Evolutionary conservation across 1,140 invertebrate genomes (phyloP).

Genomic region (Antheraea pernyi): DNA sequence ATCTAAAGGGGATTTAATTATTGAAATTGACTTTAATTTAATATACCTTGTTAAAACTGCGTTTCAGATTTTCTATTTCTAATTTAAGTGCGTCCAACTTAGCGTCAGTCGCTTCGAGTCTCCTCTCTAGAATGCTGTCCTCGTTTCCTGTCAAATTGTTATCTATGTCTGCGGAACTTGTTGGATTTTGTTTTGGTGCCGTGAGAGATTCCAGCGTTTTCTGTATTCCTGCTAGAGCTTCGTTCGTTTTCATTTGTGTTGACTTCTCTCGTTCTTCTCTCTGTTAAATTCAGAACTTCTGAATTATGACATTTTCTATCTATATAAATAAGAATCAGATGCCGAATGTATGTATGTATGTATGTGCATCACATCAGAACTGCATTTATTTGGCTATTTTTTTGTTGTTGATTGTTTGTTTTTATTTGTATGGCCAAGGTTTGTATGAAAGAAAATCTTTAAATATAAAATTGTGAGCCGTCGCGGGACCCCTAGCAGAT

Average conservation of each 20-base stretch:
- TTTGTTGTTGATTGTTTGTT: too few relatives aligned
- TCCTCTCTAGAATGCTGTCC: constrained; percentile 33
- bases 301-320: neutral
- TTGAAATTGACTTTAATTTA: neutral
- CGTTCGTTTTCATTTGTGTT: constrained; percentile 84
- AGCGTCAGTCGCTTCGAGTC: constrained; percentile 53
- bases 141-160: constrained; percentile 75
- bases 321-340: too few relatives aligned
- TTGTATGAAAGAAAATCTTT: too few relatives aligned
- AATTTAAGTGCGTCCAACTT: constrained; percentile 79
- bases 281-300: constrained; percentile 49
- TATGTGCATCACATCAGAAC: too few relatives aligned
- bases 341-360: too few relatives aligned
- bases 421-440: too few relatives aligned
- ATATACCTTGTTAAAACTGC: constrained; percentile 30
- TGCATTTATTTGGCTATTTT: too few relatives aligned
- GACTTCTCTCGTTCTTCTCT: constrained; percentile 84
- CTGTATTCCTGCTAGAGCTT: constrained; percentile 83
- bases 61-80: constrained; percentile 79
- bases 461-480: too few relatives aligned
- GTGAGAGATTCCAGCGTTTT: constrained; percentile 81
- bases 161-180: constrained; percentile 68
- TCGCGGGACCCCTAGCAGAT: too few relatives aligned
- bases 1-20: neutral
- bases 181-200: constrained; percentile 43